Base-by-base conservation (phyloP, 2,888 invertebrate species). In the Buathra laborator region DNA sequence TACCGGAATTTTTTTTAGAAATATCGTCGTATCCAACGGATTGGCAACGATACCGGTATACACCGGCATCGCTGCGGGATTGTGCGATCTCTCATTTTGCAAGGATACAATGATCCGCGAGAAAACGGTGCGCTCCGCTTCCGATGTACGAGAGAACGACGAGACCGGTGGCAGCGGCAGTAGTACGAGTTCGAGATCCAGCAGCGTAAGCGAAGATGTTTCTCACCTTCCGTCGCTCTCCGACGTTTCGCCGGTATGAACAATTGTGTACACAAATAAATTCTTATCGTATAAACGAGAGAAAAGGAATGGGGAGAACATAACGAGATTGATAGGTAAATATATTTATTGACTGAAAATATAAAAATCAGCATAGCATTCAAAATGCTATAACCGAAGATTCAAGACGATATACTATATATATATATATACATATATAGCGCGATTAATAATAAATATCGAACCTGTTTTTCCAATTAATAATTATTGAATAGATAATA, bases 21-120 rank as follows among this genome's bases (percentile, higher is more conserved):
- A 93, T 75, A 89, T 93, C 43, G 93, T 93, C 7, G 91, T 92
- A 44, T 92, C 92, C 19, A 92, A 89, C 78, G 91, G 92, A 5
- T 87, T 93, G 74, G 88, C 90, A 24, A 92, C 91, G 72, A 86
- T 93, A 51, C 91, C 92, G 44, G 86, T 90, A 9, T 92, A 92
- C 72, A 88, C 88, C 44, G 89, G 86, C 29, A 83, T 62, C 14
- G 10, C 48, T n/a, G 53, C 32, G 87, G 68, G 89, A 66, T 90
- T 92, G 62, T 92, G 92, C 72, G 90, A 90, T 19, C 87, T 93
- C 10, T 92, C 92, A 53, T 85, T 92, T 46, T 91, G 90, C 83
- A 93, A 92, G 68, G 91, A 92, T 62, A 68, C 74, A 43, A 78
- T 56, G 29, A 67, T 14, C 16, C 74, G 16, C 24, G 78, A 62